Base-by-base conservation (phyloP, 1,140 invertebrate species). In the Scaptomyza montana region DNA sequence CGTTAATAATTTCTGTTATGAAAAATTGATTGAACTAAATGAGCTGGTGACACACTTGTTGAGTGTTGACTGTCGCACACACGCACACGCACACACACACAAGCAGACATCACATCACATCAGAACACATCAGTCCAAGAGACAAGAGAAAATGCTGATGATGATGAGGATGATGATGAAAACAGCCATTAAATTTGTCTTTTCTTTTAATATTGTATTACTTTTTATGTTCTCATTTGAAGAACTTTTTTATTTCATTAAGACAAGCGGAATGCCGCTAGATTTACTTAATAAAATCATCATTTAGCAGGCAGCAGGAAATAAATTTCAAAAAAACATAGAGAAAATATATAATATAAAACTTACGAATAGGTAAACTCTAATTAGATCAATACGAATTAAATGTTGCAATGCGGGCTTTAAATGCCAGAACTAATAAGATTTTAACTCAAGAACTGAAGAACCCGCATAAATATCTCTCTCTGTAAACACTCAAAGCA, bases 21-120 rank as follows among this genome's bases (percentile, higher is more conserved):
- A 89, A 89, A 76, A 89, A 86, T 86, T 86, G 82, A 86, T 86
- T 86, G 82, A 87, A 78, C 82, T 86, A 89, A 86, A 86, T 86
- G 82, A 86, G 82, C 82, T 87, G 82, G 84, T 87, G 84, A 87
- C 84, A 87, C 84, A 87, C 84, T 87, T 87, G 82, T 89, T 89
- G 84, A 74, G 68, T 77, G 74, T 73, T 68, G 77, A 65, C 62
- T 74, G 63, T 65, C 39, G 30, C 70, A 68, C 69, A 33, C 55
- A 36, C 47, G 33, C 68, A 60, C 59, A 61, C 46, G 33, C 33
- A n/a, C 30, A 19, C 9, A 62, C 49, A 62, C 41, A 54, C 43
- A 33, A 36, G 45, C 33, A 19, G 10, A 25, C 21, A 57, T 6
- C 41, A 60, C 10, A 5, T 6, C n/a, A 16, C 16, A 16, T 16